These are phyloP conservation scores for Drosophila cognata DNA, from an alignment of 2,888 invertebrate species.

Conservation along the genomic window DNA sequence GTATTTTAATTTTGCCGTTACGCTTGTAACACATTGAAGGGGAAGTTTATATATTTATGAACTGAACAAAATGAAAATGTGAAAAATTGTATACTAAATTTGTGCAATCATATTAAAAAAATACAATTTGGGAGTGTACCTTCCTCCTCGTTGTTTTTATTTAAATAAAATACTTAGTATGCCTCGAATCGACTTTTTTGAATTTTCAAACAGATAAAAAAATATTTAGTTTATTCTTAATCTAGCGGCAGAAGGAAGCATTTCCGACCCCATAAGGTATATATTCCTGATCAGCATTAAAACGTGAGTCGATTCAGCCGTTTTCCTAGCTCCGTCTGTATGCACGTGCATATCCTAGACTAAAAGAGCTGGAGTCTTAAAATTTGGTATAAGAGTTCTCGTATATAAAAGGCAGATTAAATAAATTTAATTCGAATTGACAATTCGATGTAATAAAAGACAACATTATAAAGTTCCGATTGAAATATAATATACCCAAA, in stretches of 20 bases:
- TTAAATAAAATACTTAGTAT: neutral
- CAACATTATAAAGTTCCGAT: neutral
- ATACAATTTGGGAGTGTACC: neutral
- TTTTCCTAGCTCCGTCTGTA: too few relatives aligned
- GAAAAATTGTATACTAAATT: neutral
- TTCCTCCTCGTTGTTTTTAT: neutral
- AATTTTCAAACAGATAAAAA: neutral
- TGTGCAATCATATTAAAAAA: neutral
- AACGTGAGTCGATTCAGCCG: too few relatives aligned
- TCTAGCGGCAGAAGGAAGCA: neutral
- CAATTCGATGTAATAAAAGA: neutral
- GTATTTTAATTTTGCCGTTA: neutral
- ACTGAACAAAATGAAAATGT: neutral
- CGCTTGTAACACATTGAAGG: neutral
- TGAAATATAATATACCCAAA: neutral
- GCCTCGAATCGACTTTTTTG: too few relatives aligned
- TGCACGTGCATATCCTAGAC: too few relatives aligned
- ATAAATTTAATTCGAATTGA: neutral
- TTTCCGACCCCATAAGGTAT: neutral
- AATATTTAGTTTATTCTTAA: neutral
- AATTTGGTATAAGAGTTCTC: too few relatives aligned
- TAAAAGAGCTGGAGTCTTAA: too few relatives aligned
- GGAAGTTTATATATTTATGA: slow-evolving; percentile 1
- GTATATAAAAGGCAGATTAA: neutral
- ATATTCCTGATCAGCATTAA: too few relatives aligned